A percentile compares a stretch with the other conserved stretches of the same genome.
Conservation (phyloP, 2,113 vertebrate genomes). For the Prietella phreatophila region DNA sequence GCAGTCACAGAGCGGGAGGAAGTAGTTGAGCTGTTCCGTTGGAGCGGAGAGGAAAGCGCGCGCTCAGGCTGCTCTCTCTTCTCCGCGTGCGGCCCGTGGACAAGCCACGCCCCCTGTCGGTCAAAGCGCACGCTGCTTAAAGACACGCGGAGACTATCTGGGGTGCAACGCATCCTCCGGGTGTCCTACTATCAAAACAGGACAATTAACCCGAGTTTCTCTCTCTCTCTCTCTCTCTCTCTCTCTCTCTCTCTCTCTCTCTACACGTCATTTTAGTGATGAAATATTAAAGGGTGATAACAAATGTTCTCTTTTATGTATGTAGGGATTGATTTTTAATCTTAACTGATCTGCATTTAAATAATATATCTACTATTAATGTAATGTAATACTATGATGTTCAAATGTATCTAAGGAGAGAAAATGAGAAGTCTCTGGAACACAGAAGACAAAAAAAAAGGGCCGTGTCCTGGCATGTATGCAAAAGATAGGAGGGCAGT, state of each 20-base stretch:
- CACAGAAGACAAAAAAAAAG: neutral
- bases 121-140: conserved; percentile 67
- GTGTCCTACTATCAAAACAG: neutral
- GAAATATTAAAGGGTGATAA: neutral
- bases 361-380: neutral
- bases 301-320: neutral
- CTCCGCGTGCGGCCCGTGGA: conserved; percentile 62
- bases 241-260: too few relatives aligned
- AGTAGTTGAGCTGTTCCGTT: conserved; percentile 69
- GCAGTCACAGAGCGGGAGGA: conserved; percentile 58
- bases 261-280: neutral
- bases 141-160: conserved; percentile 57
- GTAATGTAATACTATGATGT: neutral
- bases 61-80: conserved; percentile 56
- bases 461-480: neutral
- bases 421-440: neutral
- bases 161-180: neutral
- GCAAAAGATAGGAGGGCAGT: neutral
- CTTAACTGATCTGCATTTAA: neutral
- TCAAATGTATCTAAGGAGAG: neutral
- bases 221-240: too few relatives aligned
- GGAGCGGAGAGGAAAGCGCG: conserved; percentile 59
- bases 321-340: neutral
- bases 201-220: neutral
- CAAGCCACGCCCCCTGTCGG: conserved; percentile 87